Base-by-base conservation (phyloP, 2,888 invertebrate species). In the Protodeltote pygarga region DNA sequence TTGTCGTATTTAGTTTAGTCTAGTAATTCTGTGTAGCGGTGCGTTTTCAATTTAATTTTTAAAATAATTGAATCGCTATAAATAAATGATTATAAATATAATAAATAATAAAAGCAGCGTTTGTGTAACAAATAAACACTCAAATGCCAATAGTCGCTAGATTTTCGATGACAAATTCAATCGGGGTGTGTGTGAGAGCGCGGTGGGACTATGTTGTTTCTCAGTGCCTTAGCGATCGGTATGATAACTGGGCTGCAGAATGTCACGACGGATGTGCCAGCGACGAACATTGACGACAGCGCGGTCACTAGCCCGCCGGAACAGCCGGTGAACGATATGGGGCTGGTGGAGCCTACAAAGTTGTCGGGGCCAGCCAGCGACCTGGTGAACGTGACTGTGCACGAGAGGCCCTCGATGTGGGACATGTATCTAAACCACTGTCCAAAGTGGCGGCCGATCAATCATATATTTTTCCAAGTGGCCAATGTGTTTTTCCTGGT, bases 381-480 rank as follows among this genome's bases (percentile, higher is more conserved):
- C 59, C 77, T 87, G 64, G 89, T 89, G 24, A 92, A 92, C 67
- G 87, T 88, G 57, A 89, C 91, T 0, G 75, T 88, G 8, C 85
- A 89, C 48, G 92, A 92, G 60, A 81, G 84, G 5, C 87, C 86
- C 3, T 85, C 91, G 5, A 92, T 92, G 86, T 92, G 92, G 87
- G 92, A 92, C 52, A 33, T 92, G 59, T 92, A 92, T 74, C 75
- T 93, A 65, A 91, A 93, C 69, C 92, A 93, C 72, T 94, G 94
- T 85, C 93, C 93, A 31, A 92, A 92, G 66, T 95, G 95, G 95
- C 92, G 93, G 64, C 94, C 94, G 31, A 92, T 95, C 39, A 95
- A 96, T 85, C 97, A 97, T 84, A 89, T 96, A 55, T 95, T 97
- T 88, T 97, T 96, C 92, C 97, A 97, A 93, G 91, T 97, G 78